Evolutionary conservation across 35 echinoderm and acorn worm genomes (phyloP), one percentile per base, ranked within the genome.

Genomic region (Lytechinus variegatus): DNA sequence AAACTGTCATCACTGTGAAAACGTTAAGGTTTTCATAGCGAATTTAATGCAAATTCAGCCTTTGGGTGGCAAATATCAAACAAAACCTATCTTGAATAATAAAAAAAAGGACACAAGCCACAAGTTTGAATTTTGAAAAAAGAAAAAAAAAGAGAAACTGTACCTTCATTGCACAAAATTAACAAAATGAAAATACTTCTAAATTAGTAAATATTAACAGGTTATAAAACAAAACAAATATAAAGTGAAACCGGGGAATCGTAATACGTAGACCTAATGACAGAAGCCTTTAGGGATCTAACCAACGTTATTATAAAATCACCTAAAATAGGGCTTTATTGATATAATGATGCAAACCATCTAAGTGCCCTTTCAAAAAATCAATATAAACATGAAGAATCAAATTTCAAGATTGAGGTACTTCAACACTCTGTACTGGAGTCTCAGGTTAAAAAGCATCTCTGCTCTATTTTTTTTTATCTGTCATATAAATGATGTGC

Each of bases 301-400:
- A 79, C 66, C n/a, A 79, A 24, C 21, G 16, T 79, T 7, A 7
- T 0, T 1, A n/a, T n/a, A 7, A 79, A 79, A 79, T 79, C 66
- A 79, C 66, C 24, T 79, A 24, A 79, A 79, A 79, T 24, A 24
- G 66, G 66, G 66, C 66, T 79, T 79, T 79, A 79, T 79, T 79
- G 66, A 79, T 79, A 79, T 79, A 79, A 79, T 79, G 66, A 79
- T 16, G 66, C 66, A 79, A 79, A 79, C 66, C 66, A n/a, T 24
- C 66, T 24, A 79, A 79, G 19, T 79, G 66, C 66, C 66, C 66
- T 79, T 79, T 79, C 16, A 19, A 79, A 19, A 79, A 79, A 79
- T 79, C 66, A 79, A 79, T 79, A 79, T 24, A 79, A 24, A 79
- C 66, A 79, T 79, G 66, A 79, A 79, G 66, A 79, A 79, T 79